Conservation (phyloP, 2,113 vertebrate species). For the Dipodomys stephensi region DNA sequence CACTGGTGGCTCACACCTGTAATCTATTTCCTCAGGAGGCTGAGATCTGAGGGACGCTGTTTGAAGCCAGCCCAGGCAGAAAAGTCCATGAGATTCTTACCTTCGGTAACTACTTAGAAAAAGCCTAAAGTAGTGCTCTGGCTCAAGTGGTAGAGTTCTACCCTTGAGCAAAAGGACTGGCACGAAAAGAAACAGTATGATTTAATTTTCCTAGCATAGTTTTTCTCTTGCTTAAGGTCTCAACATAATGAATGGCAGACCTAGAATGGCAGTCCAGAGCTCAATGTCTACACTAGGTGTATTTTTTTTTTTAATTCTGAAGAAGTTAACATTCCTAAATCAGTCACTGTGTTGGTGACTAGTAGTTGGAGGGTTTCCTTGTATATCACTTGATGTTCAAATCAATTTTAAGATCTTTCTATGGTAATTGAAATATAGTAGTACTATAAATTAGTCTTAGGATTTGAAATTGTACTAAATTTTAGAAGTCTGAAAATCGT, state of each 20-base stretch:
- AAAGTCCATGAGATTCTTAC: too few species aligned
- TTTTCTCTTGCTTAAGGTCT: slow-evolving; percentile 40
- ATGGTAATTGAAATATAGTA: neutral
- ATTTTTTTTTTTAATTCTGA: slow-evolving; percentile 39
- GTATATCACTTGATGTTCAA: slow-evolving; percentile 42
- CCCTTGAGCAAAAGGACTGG: too few species aligned
- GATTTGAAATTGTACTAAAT: slow-evolving; percentile 37
- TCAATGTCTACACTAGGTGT: neutral
- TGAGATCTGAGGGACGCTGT: too few species aligned
- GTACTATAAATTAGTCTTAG: slow-evolving; percentile 40
- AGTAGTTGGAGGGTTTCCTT: slow-evolving; percentile 1
- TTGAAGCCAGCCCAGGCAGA: too few species aligned
- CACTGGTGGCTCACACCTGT: too few species aligned
- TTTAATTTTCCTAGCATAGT: slow-evolving; percentile 21
- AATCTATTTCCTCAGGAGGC: too few species aligned
- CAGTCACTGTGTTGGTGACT: slow-evolving; percentile 23
- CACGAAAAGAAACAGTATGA: neutral
- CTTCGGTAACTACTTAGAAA: too few species aligned
- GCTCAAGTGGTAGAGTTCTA: too few species aligned
- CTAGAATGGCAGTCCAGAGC: neutral
- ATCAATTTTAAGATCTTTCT: slow-evolving; percentile 46
- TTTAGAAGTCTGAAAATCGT: slow-evolving; percentile 53
- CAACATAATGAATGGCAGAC: slow-evolving; percentile 21
- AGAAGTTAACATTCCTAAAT: slow-evolving; percentile 33
- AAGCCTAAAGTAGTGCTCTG: too few species aligned